Conservation (phyloP, 2,113 vertebrate species). For the Hyperoodon ampullatus region DNA sequence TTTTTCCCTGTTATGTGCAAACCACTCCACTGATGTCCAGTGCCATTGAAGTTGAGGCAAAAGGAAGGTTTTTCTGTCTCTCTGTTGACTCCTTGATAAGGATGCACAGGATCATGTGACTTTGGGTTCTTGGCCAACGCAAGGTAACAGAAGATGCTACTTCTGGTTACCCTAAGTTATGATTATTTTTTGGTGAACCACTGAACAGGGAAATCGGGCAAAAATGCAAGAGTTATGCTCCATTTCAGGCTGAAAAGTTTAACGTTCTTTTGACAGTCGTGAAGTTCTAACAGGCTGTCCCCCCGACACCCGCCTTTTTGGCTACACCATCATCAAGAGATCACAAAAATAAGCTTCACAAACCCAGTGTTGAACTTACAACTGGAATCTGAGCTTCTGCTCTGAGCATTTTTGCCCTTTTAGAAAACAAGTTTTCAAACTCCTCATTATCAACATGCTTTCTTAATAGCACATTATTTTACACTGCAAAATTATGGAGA, state of each 20-base stretch:
- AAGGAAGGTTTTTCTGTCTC: background rate
- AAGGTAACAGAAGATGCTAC: slow-evolving; percentile 70
- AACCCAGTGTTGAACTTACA: background rate
- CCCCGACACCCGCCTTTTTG: background rate
- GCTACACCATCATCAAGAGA: slow-evolving; percentile 52
- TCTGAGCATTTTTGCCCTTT: background rate
- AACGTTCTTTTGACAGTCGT: slow-evolving; percentile 57
- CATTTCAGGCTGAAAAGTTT: slow-evolving; percentile 78
- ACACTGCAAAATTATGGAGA: background rate
- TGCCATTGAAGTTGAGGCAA: background rate
- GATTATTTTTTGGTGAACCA: slow-evolving; percentile 79
- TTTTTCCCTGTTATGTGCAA: background rate
- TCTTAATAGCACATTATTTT: background rate
- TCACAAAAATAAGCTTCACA: slow-evolving; percentile 47
- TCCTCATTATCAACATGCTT: background rate
- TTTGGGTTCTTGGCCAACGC: slow-evolving; percentile 31
- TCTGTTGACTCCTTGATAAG: background rate
- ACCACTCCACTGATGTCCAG: background rate
- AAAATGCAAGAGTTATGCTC: slow-evolving; percentile 76
- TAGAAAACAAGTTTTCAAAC: background rate
- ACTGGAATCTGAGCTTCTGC: background rate
- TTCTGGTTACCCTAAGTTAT: slow-evolving; percentile 70
- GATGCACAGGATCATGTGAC: background rate
- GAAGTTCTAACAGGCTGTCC: slow-evolving; percentile 63
- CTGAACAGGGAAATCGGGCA: slow-evolving; percentile 77